Evolutionary conservation across 2,797 vertebrate genomes (phyloP).

Genomic region (Acropternis orthonyx): DNA sequence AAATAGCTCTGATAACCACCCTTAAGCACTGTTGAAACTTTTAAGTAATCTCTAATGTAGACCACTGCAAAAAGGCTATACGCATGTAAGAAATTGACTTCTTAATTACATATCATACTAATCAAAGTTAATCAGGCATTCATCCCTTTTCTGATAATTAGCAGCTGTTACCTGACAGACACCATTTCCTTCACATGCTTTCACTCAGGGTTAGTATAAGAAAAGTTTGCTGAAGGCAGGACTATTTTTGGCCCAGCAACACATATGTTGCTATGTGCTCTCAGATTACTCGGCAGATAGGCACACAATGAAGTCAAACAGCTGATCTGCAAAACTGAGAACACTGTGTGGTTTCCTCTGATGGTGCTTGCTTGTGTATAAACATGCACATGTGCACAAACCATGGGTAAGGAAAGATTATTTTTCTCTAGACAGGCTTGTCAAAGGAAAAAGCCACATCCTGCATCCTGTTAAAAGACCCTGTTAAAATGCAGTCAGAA

Average conservation of each 20-base stretch:
- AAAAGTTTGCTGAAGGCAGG: conserved; percentile 60
- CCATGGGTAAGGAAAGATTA: conserved; percentile 27
- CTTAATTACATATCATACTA: neutral
- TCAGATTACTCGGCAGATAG: conserved; percentile 66
- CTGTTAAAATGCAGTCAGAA: conserved; percentile 2
- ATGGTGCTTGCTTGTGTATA: conserved; percentile 40
- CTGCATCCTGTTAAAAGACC: conserved; percentile 22
- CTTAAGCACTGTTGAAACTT: neutral
- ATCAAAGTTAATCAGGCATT: neutral
- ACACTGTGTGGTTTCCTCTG: conserved; percentile 49
- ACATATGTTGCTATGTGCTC: conserved; percentile 67
- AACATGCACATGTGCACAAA: neutral
- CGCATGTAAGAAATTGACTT: neutral
- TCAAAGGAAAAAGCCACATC: conserved; percentile 40
- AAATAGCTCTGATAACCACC: neutral
- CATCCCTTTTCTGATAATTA: conserved; percentile 55
- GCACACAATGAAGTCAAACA: conserved; percentile 61
- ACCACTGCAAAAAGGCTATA: neutral
- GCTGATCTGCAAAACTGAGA: conserved; percentile 69
- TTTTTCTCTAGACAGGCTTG: conserved; percentile 1
- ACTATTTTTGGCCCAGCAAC: conserved; percentile 69
- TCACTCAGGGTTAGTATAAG: conserved; percentile 53
- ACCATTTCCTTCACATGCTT: conserved; percentile 60
- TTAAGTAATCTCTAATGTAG: neutral
- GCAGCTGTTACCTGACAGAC: conserved; percentile 61